Evolutionary conservation across 2,888 invertebrate genomes (phyloP).

Genomic region (Ochropacha duplaris): DNA sequence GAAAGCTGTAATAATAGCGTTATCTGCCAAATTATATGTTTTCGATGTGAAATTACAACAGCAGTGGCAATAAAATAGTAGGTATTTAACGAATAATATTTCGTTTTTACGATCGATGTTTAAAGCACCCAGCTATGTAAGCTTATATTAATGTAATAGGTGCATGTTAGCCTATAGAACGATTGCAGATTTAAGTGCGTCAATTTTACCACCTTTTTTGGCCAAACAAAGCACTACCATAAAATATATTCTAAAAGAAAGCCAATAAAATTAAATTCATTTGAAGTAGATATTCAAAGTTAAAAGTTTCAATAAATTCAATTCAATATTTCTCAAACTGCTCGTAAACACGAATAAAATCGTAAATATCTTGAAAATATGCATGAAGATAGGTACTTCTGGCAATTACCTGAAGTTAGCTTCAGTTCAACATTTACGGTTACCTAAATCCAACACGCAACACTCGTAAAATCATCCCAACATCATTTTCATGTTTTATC

Average conservation of each 20-base stretch:
- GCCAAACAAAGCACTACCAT: too few relatives aligned
- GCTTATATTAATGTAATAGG: too few relatives aligned
- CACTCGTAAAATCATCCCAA: slow-evolving; percentile 41
- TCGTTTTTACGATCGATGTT: background rate
- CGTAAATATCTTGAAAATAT: slow-evolving; percentile 39
- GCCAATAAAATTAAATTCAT: too few relatives aligned
- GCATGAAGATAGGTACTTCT: slow-evolving; percentile 20
- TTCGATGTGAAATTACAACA: background rate
- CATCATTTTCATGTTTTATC: slow-evolving; percentile 28
- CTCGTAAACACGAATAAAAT: slow-evolving; percentile 28
- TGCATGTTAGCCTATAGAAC: too few relatives aligned
- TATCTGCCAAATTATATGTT: background rate
- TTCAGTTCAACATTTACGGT: slow-evolving; percentile 31
- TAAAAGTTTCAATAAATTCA: background rate
- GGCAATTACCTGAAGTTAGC: slow-evolving; percentile 26
- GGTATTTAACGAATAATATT: background rate
- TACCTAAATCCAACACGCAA: slow-evolving; percentile 32
- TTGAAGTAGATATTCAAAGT: too few relatives aligned
- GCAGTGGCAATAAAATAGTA: background rate
- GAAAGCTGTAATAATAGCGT: background rate
- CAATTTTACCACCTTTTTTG: too few relatives aligned
- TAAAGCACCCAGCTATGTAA: background rate
- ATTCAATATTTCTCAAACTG: slow-evolving; percentile 18
- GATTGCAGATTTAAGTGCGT: too few relatives aligned
- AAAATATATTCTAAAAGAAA: background rate